Evolutionary conservation across 2,113 vertebrate genomes (phyloP), one percentile per base, ranked within the genome.

Genomic region (Gasterosteus nipponicus): DNA sequence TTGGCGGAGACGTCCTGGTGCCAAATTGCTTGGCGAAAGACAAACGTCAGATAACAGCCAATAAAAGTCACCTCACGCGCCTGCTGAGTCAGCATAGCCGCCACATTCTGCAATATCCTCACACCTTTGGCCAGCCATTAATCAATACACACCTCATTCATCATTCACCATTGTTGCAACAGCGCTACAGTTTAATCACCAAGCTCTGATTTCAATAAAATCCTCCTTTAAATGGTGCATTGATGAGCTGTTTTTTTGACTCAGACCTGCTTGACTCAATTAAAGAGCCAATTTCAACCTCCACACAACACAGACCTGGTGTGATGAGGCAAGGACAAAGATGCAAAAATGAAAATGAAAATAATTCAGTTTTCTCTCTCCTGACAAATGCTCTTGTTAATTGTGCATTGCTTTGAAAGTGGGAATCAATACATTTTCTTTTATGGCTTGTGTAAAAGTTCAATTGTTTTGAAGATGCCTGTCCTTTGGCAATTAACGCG

Each of bases 71-170:
- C 78, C 84, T 68, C 56, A 4, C 10, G 7, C 46, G 73, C 38
- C 67, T 54, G 68, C 82, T 83, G 75, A 84, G 72, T 84, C 82
- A 65, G 77, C 83, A 35, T 33, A 56, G 59, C 66, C 74, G 31
- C 49, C 33, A 33, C 51, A 59, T 14, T 19, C 57, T 74, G 78
- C 67, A 49, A 73, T 51, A 65, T 80, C 86, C 81, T 81, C 39
- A 57, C 69, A 76, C 63, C 83, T 83, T 78, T 2, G 69, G 74
- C 80, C 77, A 83, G 73, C 35, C 49, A 77, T 80, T 72, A 82
- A 82, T 91, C 89, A 88, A 87, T 87, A 81, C 47, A 38, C 33
- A 54, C 78, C 78, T 80, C 77, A 10, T 53, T 53, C 47, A 49
- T 49, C 47, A 49, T 49, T 49, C 58, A 67, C 83, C 73, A 64